A percentile compares a stretch with the other conserved stretches of the same genome.
Conservation (phyloP, 2,797 vertebrate genomes). For the Labeo calbasu region DNA sequence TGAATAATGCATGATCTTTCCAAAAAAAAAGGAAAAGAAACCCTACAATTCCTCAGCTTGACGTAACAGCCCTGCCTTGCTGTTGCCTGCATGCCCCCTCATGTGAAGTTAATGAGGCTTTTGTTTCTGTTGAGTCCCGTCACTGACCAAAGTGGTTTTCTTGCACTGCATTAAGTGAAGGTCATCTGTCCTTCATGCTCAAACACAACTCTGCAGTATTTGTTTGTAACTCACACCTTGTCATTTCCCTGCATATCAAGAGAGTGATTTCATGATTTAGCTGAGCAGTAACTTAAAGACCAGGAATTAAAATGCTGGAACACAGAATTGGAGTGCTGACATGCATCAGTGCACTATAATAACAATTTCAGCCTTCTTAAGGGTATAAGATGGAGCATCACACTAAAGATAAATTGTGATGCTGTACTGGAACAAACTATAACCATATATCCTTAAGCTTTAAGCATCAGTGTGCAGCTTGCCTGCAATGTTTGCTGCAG, state of each 20-base stretch:
- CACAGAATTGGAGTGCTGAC: not conserved
- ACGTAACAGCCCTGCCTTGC: conserved; percentile 9
- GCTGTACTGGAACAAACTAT: not conserved
- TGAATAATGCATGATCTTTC: conserved; percentile 36
- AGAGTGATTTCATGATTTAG: not conserved
- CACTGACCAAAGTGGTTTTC: not conserved
- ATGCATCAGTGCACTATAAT: not conserved
- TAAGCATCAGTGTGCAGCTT: not conserved
- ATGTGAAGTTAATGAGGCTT: conserved; percentile 46
- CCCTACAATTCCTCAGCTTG: not conserved
- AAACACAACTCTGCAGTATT: not conserved
- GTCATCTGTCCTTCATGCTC: conserved; percentile 1
- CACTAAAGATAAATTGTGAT: not conserved
- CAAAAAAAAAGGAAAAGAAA: not conserved
- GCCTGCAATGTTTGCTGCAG: no score
- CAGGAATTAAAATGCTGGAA: not conserved
- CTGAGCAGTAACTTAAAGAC: not conserved
- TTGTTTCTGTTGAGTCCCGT: conserved; percentile 32
- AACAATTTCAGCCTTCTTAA: not conserved
- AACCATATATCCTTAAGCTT: not conserved
- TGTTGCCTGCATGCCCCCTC: conserved; percentile 10
- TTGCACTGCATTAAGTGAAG: conserved; percentile 5
- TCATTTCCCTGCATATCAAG: not conserved
- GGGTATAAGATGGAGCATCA: not conserved
- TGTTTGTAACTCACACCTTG: not conserved